Evolutionary conservation across 2,113 vertebrate genomes (phyloP).

Genomic region (Chaetops frenatus): DNA sequence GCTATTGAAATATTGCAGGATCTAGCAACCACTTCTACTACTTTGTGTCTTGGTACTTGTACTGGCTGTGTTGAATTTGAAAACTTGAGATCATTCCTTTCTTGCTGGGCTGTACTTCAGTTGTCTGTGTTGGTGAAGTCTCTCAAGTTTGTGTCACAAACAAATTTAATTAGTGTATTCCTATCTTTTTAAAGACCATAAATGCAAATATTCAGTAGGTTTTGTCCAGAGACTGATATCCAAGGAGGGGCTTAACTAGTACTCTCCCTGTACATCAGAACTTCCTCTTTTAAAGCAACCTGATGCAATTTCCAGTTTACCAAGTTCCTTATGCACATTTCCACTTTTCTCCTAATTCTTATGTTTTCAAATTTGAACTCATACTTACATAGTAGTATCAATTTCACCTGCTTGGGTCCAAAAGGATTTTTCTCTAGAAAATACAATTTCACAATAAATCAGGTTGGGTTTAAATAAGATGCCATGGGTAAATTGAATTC

Average conservation of each 20-base stretch:
- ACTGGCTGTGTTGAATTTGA: background rate
- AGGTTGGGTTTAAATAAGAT: background rate
- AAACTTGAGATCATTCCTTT: background rate
- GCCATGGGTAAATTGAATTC: background rate
- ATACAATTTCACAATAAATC: background rate
- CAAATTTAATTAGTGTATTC: background rate
- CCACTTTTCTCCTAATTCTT: background rate
- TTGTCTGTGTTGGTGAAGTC: background rate
- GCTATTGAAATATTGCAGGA: background rate
- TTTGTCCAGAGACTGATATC: background rate
- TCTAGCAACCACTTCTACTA: background rate
- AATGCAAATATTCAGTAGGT: background rate
- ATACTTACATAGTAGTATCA: background rate
- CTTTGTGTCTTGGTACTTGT: background rate
- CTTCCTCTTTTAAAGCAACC: background rate
- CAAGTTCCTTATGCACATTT: background rate
- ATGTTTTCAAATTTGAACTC: background rate
- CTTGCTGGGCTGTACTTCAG: background rate
- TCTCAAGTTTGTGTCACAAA: background rate
- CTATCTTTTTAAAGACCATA: background rate
- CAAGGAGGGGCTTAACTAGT: background rate
- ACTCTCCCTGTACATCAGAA: background rate
- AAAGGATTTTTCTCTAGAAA: background rate
- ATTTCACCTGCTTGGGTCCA: background rate
- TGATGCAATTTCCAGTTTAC: background rate